Conservation (phyloP, 2,797 vertebrate species). For the Catostomus latipinnis region DNA sequence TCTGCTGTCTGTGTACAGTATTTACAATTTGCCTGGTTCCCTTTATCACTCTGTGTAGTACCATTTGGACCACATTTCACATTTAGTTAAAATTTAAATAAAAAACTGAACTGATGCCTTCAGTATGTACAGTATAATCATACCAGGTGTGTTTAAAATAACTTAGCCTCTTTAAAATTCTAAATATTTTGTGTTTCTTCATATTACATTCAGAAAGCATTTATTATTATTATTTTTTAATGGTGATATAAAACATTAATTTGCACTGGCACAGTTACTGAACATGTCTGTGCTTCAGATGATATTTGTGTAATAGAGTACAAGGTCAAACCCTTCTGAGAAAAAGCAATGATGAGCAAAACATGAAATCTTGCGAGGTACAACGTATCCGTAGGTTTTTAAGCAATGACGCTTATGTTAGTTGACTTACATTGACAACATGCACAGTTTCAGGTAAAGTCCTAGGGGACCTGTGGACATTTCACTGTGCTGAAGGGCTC, state of each 20-base stretch:
- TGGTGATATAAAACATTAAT: background rate
- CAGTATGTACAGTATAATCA: too few species aligned
- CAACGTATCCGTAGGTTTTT: background rate
- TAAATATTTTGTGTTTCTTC: background rate
- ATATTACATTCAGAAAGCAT: background rate
- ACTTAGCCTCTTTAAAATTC: background rate
- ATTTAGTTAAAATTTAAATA: background rate
- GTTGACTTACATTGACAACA: slow-evolving; percentile 57
- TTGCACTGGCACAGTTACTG: background rate
- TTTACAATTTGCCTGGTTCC: slow-evolving; percentile 28
- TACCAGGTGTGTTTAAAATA: too few species aligned
- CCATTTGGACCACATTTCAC: background rate
- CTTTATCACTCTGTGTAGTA: background rate
- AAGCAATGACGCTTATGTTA: slow-evolving; percentile 19
- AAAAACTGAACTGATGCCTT: too few species aligned
- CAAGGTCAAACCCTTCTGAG: too few species aligned
- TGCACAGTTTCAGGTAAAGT: slow-evolving; percentile 57
- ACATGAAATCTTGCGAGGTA: slow-evolving; percentile 1
- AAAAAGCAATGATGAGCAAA: slow-evolving; percentile 5
- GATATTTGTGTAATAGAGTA: background rate
- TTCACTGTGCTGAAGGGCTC: slow-evolving; percentile 61
- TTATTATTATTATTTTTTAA: background rate
- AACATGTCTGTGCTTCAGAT: background rate
- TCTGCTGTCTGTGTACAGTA: slow-evolving; percentile 7
- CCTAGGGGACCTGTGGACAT: slow-evolving; percentile 58